Evolutionary conservation across 2,797 vertebrate species (phyloP).

Genomic region (Macrochelys suwanniensis): DNA sequence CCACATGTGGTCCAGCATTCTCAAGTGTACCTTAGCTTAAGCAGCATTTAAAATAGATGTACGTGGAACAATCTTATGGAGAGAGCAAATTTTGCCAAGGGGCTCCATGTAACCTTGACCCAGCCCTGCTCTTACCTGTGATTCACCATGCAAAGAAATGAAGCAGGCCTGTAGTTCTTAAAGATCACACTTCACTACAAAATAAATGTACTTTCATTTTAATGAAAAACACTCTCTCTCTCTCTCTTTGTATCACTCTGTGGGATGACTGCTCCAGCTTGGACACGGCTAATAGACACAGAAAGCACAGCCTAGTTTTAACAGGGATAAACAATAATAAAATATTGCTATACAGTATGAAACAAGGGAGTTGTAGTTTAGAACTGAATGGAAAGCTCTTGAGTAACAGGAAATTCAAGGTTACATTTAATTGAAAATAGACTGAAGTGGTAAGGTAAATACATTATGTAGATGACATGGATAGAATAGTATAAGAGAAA

Average conservation of each 20-base stretch:
- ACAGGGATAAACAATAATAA: neutral
- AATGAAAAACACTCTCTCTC: neutral
- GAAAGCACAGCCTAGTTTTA: neutral
- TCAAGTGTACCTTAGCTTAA: neutral
- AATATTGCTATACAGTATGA: neutral
- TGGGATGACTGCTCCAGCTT: neutral
- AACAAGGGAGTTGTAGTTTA: neutral
- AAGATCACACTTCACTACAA: neutral
- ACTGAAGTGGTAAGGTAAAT: neutral
- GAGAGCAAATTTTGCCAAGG: neutral
- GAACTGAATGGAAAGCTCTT: neutral
- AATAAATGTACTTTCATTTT: neutral
- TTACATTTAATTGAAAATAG: slow-evolving; percentile 11
- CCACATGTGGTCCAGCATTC: neutral
- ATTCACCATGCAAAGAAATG: neutral
- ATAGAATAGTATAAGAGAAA: neutral
- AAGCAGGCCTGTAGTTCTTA: neutral
- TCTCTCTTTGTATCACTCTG: neutral
- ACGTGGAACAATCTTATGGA: neutral
- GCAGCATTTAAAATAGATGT: neutral
- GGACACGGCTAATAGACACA: neutral
- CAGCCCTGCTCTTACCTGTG: neutral
- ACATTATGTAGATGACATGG: neutral
- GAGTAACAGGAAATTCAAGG: neutral
- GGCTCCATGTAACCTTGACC: neutral